Evolutionary conservation across 2,113 vertebrate genomes (phyloP).

Genomic region (Monopterus albus): DNA sequence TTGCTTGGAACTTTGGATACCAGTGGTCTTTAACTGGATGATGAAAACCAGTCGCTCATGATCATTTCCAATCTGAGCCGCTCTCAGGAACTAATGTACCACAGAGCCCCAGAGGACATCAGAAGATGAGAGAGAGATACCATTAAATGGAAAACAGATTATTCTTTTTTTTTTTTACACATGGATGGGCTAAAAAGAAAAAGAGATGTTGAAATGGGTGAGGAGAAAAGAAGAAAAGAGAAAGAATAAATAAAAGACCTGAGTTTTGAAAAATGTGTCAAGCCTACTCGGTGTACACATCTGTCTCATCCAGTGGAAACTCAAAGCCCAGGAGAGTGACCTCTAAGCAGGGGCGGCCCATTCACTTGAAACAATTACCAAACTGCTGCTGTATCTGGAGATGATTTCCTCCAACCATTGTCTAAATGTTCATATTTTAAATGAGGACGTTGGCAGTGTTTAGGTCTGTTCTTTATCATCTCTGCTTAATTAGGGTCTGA

Average conservation of each 20-base stretch:
- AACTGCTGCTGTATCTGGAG: conserved; percentile 61
- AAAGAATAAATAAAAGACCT: conserved; percentile 35
- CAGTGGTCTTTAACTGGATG: conserved; percentile 68
- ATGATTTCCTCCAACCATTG: conserved; percentile 56
- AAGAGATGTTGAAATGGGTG: conserved; percentile 27
- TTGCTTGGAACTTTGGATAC: conserved; percentile 69
- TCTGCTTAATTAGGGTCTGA: conserved; percentile 35
- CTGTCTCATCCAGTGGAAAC: conserved; percentile 82
- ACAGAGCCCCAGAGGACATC: conserved; percentile 61
- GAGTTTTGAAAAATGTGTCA: conserved; percentile 46
- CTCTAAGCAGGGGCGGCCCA: conserved; percentile 58
- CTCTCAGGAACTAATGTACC: conserved; percentile 61
- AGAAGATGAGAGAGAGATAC: conserved; percentile 36
- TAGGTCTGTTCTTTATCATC: conserved; percentile 53
- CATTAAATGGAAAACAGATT: conserved; percentile 54
- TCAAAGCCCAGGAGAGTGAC: conserved; percentile 68
- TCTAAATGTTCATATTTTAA: conserved; percentile 48
- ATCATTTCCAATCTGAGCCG: conserved; percentile 66
- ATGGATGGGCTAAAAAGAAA: conserved; percentile 8
- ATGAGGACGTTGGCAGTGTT: conserved; percentile 31
- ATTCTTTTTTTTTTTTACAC: conserved; percentile 35
- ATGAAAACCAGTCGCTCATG: conserved; percentile 77
- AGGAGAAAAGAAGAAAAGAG: conserved; percentile 34
- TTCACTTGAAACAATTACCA: conserved; percentile 62
- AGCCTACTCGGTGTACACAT: conserved; percentile 44